Evolutionary conservation across 2,113 vertebrate species (phyloP).

Genomic region (Apodemus speciosus): DNA sequence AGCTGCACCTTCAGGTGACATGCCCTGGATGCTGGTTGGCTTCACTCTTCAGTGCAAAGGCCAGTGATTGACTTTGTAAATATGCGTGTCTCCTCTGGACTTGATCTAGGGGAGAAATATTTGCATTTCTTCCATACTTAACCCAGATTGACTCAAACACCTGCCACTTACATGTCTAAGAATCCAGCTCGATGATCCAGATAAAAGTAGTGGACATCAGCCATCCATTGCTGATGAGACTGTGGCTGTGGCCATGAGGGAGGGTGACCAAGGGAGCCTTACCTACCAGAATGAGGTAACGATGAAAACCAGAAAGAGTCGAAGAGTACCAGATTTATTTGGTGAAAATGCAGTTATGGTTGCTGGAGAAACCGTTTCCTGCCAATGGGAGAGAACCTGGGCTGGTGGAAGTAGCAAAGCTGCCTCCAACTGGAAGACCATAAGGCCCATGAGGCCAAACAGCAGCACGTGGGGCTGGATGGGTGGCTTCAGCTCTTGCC

Average conservation of each 20-base stretch:
- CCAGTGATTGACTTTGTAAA: background rate
- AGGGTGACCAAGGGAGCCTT: background rate
- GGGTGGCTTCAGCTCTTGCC: constrained; percentile 53
- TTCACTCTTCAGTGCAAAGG: background rate
- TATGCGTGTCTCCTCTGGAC: background rate
- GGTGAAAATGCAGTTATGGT: background rate
- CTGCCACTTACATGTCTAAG: background rate
- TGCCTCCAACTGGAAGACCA: constrained; percentile 60
- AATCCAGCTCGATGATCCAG: background rate
- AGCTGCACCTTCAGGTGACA: background rate
- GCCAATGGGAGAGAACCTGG: background rate
- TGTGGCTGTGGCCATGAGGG: background rate
- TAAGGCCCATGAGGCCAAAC: constrained; percentile 66
- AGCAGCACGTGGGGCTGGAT: background rate
- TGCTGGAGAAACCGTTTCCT: background rate
- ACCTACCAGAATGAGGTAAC: background rate
- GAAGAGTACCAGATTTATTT: background rate
- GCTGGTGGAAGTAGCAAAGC: background rate
- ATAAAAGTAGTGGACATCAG: background rate
- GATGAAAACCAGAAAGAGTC: background rate
- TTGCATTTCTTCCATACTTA: background rate
- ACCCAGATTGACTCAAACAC: background rate
- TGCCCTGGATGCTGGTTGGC: background rate
- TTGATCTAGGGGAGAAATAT: background rate
- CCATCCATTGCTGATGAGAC: background rate